These are phyloP conservation scores for Ophiothrix spiculata DNA, from an alignment of 35 echinoderm and acorn worm species.

Conservation along the genomic window DNA sequence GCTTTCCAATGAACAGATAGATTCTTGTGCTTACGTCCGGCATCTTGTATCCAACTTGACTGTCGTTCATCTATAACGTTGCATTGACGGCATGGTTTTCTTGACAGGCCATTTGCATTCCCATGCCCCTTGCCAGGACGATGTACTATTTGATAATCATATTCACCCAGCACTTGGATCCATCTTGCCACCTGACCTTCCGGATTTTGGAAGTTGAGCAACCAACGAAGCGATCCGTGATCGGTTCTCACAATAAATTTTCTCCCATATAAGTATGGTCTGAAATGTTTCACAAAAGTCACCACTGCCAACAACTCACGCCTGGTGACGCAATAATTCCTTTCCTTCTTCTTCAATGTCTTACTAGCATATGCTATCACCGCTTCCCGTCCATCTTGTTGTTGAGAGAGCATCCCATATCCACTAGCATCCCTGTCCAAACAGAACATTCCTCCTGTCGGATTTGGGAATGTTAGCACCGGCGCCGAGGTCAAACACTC, in stretches of 20 bases:
- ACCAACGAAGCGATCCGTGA: slow-evolving; percentile 34
- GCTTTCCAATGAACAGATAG: neutral
- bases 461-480: slow-evolving; percentile 40
- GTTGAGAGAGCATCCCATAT: slow-evolving; percentile 49
- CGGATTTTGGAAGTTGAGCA: slow-evolving; percentile 42
- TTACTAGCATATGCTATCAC: slow-evolving; percentile 49
- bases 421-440: slow-evolving; percentile 63
- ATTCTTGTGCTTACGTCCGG: neutral
- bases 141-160: slow-evolving; percentile 30
- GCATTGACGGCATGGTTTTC: slow-evolving; percentile 27
- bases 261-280: slow-evolving; percentile 44
- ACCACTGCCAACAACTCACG: slow-evolving; percentile 42
- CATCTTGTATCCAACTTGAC: no score
- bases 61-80: no score
- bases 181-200: slow-evolving; percentile 47
- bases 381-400: slow-evolving; percentile 41
- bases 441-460: slow-evolving; percentile 17
- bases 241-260: slow-evolving; percentile 38
- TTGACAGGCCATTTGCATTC: slow-evolving; percentile 43
- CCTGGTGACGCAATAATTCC: slow-evolving; percentile 35
- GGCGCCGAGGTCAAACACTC: slow-evolving; percentile 20
- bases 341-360: slow-evolving; percentile 20
- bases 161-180: slow-evolving; percentile 21
- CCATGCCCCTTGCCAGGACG: slow-evolving; percentile 28
- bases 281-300: slow-evolving; percentile 33